phyloP scores from a whole-genome alignment of 1,140 invertebrate species.

The Leguminivora glycinivorella region DNA sequence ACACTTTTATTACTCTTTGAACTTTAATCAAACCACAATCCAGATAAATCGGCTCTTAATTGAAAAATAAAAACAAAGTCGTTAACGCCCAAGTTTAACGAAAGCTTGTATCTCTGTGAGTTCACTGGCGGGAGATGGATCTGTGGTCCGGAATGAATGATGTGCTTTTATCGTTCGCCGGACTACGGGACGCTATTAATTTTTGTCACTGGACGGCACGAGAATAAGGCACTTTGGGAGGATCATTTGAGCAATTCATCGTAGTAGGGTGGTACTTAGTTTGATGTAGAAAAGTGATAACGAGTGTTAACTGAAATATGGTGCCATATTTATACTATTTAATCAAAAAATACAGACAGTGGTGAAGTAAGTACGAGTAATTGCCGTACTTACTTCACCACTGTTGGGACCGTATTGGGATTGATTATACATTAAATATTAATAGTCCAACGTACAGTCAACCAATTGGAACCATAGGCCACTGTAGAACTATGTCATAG shows the following conservation, averaged over 20 bases:
- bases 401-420: no score
- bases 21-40: neutral
- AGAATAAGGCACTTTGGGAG: constrained; percentile 3
- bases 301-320: no score
- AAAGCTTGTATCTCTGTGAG: constrained; percentile 1
- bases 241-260: neutral
- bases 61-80: neutral
- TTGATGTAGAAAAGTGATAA: neutral
- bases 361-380: no score
- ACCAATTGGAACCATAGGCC: no score
- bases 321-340: no score
- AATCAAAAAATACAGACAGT: no score
- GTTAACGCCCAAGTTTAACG: neutral
- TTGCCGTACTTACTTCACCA: no score
- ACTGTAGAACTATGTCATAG: no score
- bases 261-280: neutral
- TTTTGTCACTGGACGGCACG: neutral
- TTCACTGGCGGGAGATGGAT: constrained; percentile 1
- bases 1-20: no score
- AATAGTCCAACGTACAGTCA: no score
- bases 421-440: no score
- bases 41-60: neutral
- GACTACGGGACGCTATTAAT: constrained; percentile 1
- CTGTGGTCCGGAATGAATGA: neutral
- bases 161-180: constrained; percentile 5